phyloP scores from a whole-genome alignment of 2,888 invertebrate genomes.

The Cerastis rubricosa region DNA sequence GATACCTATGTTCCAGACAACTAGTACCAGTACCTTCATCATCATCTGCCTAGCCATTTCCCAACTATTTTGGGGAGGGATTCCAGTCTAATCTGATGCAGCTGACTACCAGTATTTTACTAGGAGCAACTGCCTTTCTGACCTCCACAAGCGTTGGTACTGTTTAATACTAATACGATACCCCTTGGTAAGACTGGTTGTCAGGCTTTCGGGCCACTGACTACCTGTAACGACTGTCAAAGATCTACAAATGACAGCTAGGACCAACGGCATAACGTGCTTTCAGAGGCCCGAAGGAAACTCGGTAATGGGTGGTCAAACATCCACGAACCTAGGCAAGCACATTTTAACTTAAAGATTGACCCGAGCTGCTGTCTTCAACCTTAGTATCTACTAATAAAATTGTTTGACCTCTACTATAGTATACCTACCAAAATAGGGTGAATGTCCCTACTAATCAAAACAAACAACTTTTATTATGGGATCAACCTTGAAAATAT shows the following conservation, averaged over 20 bases:
- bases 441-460: slow-evolving; percentile 13
- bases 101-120: neutral
- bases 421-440: neutral
- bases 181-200: neutral
- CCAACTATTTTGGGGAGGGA: neutral
- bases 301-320: neutral
- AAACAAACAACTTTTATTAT: slow-evolving; percentile 49
- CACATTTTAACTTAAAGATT: neutral
- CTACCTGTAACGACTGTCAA: neutral
- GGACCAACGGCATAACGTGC: neutral
- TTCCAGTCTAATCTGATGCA: neutral
- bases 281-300: neutral
- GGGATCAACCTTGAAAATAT: slow-evolving; percentile 10
- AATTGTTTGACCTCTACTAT: neutral
- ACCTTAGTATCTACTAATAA: neutral
- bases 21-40: too few relatives aligned
- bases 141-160: too few relatives aligned
- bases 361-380: neutral
- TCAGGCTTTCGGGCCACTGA: neutral
- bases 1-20: too few relatives aligned
- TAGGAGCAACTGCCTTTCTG: neutral
- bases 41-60: neutral
- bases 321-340: neutral
- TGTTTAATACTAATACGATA: neutral
- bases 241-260: neutral